Evolutionary conservation across 2,888 invertebrate genomes (phyloP), one percentile per base, ranked within the genome.

Genomic region (Agrochola lota): DNA sequence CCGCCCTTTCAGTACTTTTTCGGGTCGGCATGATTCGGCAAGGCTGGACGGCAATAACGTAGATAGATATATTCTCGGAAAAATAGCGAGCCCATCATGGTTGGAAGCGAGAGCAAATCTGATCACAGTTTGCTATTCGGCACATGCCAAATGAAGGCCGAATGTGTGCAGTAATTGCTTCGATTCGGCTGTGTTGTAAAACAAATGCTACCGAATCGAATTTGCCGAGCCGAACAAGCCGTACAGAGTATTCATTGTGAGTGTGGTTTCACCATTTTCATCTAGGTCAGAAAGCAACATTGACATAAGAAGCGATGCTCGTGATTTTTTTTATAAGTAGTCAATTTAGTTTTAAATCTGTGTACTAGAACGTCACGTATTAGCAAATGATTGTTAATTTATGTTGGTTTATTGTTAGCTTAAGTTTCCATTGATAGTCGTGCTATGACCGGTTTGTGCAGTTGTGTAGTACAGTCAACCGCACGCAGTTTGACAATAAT

Each of bases 271-370:
- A 43, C 43, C 40, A n/a, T 11, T 23, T 26, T 5, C n/a, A n/a
- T 35, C 30, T 20, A 11, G 12, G 17, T 20, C 35, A n/a, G 23
- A 66, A 46, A 7, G 12, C 30, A 71, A 49, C 35, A n/a, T 17
- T 35, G 15, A 17, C 3, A 20, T 40, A 15, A 35, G 40, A 71
- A 52, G 43, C 5, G 30, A 17, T n/a, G 73, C 55, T 73, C 30
- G 73, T 73, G 73, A 73, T 73, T 73, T 12, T n/a, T n/a, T 72
- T n/a, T 73, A 23, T 63, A 49, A 17, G 49, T 49, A 55, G 72
- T 43, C 72, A 74, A 74, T 73, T 55, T 74, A 74, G 55, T 43
- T 74, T 17, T 30, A 57, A 23, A 43, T 73, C 6, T 26, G 12
- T 17, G 11, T 30, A 40, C 40, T 55, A 12, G 17, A 55, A 55